Evolutionary conservation across 2,888 invertebrate genomes (phyloP).

Genomic region (Diachrysia chrysitis): DNA sequence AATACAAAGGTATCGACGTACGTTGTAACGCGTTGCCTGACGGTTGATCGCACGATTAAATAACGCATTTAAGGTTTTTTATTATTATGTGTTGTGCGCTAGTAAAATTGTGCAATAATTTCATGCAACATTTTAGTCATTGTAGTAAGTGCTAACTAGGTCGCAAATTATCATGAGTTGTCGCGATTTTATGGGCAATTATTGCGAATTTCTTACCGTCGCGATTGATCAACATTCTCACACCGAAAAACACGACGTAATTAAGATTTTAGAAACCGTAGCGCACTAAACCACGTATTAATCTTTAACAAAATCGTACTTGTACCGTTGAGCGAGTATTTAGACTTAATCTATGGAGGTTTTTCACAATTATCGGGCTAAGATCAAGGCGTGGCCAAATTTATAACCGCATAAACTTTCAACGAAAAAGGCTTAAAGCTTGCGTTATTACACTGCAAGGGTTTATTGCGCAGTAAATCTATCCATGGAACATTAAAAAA

Average conservation of each 20-base stretch:
- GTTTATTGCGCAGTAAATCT: conserved; percentile 63
- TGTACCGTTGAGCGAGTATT: conserved; percentile 58
- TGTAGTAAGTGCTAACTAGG: not conserved
- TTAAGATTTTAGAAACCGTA: conserved; percentile 29
- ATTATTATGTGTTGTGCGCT: not conserved
- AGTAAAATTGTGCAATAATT: not conserved
- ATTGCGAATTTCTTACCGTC: not conserved
- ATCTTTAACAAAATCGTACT: conserved; percentile 46
- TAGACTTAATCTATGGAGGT: conserved; percentile 68
- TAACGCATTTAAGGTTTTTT: not conserved
- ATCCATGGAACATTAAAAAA: conserved; percentile 55
- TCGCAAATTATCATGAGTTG: not conserved
- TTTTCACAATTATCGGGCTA: conserved; percentile 72
- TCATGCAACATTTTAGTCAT: not conserved
- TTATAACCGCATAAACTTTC: conserved; percentile 74
- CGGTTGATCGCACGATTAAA: not conserved
- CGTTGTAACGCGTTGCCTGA: not conserved
- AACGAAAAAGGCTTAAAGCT: conserved; percentile 67
- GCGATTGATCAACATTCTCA: not conserved
- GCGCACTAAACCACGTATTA: conserved; percentile 21
- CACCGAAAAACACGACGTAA: conserved; percentile 17
- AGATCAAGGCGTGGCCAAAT: conserved; percentile 72
- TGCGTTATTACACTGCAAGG: conserved; percentile 58
- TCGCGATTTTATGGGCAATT: not conserved
- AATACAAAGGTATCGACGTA: not conserved